Evolutionary conservation across 2,888 invertebrate species (phyloP), one percentile per base, ranked within the genome.

Genomic region (Cyaniris semiargus): DNA sequence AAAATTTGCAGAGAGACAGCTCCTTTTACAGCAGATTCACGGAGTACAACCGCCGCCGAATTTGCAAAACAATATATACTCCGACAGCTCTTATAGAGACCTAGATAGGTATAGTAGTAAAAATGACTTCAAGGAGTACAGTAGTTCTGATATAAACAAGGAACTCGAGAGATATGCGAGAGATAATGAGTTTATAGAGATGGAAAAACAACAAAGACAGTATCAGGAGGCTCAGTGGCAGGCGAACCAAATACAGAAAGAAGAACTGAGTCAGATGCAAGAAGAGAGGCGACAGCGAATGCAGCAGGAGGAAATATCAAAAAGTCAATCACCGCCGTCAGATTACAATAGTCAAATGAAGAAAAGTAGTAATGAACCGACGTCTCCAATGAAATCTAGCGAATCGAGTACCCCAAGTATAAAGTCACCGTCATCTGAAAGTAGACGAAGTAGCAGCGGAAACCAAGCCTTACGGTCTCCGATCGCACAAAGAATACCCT

Each of bases 401-500:
- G 94, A 94, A 79, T 91, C 93, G 1, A 90, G 92, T 82, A 87
- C 90, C 71, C 91, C 94, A 3, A 94, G 94, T 81, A 87, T 93
- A 1, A 94, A 93, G 81, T 94, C 94, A 48, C 94, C 94, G 1
- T 94, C 94, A 38, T 90, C 91, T 7, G 94, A 94, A n/a, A 91
- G 94, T 81, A 86, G 94, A 34, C 87, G 94, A 79, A 94, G 94
- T 81, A 94, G 92, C 78, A 90, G 94, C 79, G 95, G 95, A 0
- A 94, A 93, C 38, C 96, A 96, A 84, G 96, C 96, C 21, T 86
- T 97, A 71, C 95, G 97, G 79, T 97, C 98, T 8, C 98, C 98
- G 0, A 95, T 96, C 70, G 97, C 98, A 6, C 97, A 98, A 88
- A 95, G 98, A 80, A 96, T 97, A 78, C 95, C 96, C n/a, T 96